Evolutionary conservation across 2,797 vertebrate genomes (phyloP).

Genomic region (Falco columbarius): DNA sequence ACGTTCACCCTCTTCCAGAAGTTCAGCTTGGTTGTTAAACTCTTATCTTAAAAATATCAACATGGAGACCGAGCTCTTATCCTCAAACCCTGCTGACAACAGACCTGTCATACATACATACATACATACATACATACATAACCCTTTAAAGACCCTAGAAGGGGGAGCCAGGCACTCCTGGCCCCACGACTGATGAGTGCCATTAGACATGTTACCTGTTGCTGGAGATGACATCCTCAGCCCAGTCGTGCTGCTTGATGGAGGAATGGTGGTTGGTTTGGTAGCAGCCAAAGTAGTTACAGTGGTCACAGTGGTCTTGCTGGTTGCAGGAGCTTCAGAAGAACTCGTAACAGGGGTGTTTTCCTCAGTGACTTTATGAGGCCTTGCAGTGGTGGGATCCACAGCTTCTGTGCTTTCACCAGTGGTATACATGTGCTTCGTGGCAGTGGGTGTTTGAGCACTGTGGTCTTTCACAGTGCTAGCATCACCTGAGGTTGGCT

Average conservation of each 20-base stretch:
- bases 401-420: slow-evolving; percentile 50
- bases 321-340: slow-evolving; percentile 57
- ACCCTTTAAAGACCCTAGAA: background rate
- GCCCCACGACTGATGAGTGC: background rate
- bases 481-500: slow-evolving; percentile 10
- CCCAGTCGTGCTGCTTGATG: slow-evolving; percentile 42
- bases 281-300: slow-evolving; percentile 65
- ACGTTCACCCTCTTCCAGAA: background rate
- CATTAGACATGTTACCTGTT: slow-evolving; percentile 70
- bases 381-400: slow-evolving; percentile 67
- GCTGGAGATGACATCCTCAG: slow-evolving; percentile 11
- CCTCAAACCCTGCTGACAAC: background rate
- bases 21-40: background rate
- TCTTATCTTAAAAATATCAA: background rate
- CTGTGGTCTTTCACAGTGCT: slow-evolving; percentile 21
- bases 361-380: slow-evolving; percentile 27
- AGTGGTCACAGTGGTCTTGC: slow-evolving; percentile 48
- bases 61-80: background rate
- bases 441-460: slow-evolving; percentile 41
- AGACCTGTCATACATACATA: background rate
- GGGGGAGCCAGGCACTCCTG: background rate
- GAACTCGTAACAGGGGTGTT: slow-evolving; percentile 44
- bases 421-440: slow-evolving; percentile 24
- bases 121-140: background rate
- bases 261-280: slow-evolving; percentile 46